phyloP scores from a whole-genome alignment of 2,888 invertebrate genomes.

The Dasypolia templi region DNA sequence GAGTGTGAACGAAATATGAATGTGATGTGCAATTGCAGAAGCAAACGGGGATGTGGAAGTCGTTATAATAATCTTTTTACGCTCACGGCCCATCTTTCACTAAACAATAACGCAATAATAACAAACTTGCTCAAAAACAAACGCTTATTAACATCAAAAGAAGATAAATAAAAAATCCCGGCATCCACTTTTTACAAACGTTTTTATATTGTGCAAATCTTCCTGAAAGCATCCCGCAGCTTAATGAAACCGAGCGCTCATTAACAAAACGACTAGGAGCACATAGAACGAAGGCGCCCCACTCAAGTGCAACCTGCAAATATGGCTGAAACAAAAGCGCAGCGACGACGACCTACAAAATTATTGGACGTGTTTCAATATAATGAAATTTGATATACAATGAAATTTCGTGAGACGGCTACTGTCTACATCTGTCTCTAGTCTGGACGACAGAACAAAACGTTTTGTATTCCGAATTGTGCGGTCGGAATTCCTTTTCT shows the following conservation, averaged over 20 bases:
- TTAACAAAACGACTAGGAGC: constrained; percentile 71
- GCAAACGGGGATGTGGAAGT: not conserved
- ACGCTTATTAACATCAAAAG: constrained; percentile 57
- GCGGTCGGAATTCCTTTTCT: constrained; percentile 18
- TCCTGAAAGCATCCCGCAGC: constrained; percentile 62
- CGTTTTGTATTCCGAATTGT: constrained; percentile 43
- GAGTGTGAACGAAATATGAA: constrained; percentile 4
- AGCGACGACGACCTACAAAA: constrained; percentile 62
- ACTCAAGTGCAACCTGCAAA: constrained; percentile 63
- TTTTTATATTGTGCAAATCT: constrained; percentile 67
- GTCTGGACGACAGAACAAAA: constrained; percentile 56
- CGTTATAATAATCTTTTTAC: not conserved
- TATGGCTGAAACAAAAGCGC: constrained; percentile 66
- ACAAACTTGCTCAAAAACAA: constrained; percentile 43
- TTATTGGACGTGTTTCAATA: constrained; percentile 63
- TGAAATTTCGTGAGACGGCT: constrained; percentile 48
- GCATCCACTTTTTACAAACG: constrained; percentile 61
- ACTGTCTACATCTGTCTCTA: constrained; percentile 53
- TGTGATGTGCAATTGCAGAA: not conserved
- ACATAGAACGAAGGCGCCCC: constrained; percentile 52
- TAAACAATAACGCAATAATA: constrained; percentile 3
- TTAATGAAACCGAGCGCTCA: constrained; percentile 68
- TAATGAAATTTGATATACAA: too few species aligned
- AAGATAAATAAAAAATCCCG: constrained; percentile 58
- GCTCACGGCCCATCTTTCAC: not conserved